Conservation (phyloP, 2,888 invertebrate species). For the Campoplex capitator region DNA sequence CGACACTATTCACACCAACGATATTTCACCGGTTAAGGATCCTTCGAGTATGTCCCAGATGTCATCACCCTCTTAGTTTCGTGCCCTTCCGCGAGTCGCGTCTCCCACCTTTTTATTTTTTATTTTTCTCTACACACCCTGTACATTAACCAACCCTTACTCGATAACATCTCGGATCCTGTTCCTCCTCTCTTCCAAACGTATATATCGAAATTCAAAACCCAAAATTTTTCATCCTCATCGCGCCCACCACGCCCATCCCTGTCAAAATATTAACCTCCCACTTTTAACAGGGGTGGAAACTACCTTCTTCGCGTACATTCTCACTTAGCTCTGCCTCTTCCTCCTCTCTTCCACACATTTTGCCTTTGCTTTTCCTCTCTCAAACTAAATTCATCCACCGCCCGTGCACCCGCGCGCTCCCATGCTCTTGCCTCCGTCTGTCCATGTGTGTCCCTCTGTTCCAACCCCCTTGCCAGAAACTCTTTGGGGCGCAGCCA, state of each 20-base stretch:
- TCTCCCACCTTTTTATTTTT: too few relatives aligned
- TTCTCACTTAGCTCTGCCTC: conserved; percentile 12
- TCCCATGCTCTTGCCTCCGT: neutral
- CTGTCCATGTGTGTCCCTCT: neutral
- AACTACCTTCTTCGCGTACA: conserved; percentile 32
- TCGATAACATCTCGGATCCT: neutral
- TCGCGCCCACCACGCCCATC: conserved; percentile 78
- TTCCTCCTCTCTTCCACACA: neutral
- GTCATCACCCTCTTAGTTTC: neutral
- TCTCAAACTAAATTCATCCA: neutral
- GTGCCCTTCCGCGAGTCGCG: neutral
- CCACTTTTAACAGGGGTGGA: conserved; percentile 41
- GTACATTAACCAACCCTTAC: too few relatives aligned
- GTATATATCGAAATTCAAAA: conserved; percentile 60
- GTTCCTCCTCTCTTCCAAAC: neutral
- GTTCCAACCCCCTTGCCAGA: conserved; percentile 36
- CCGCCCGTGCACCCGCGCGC: too few relatives aligned
- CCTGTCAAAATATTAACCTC: conserved; percentile 83
- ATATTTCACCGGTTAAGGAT: neutral
- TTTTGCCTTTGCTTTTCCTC: neutral
- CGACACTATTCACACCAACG: conserved; percentile 1
- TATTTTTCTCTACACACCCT: neutral
- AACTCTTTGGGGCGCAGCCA: conserved; percentile 52
- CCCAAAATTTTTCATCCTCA: conserved; percentile 64
- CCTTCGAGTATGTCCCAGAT: too few relatives aligned